Evolutionary conservation across 2,888 invertebrate genomes (phyloP).

Genomic region (Agrilus cyanescens): DNA sequence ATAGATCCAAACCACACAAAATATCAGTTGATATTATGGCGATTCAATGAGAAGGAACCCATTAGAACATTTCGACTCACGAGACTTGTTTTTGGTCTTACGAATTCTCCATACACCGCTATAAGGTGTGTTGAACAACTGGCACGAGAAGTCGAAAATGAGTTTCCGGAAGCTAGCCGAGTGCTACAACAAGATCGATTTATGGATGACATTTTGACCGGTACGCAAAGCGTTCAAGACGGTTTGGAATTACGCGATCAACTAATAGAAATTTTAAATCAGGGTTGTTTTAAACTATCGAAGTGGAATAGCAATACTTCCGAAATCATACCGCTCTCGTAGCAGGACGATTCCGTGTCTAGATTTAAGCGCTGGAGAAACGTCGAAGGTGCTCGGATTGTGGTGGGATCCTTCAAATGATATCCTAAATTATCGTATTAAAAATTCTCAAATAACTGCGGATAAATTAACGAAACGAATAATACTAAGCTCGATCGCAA

Average conservation of each 20-base stretch:
- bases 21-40: background rate
- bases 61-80: conserved; percentile 3
- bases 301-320: background rate
- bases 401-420: no score
- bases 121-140: conserved; percentile 8
- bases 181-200: conserved; percentile 13
- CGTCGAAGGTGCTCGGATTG: no score
- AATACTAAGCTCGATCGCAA: conserved; percentile 1
- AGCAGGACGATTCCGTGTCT: no score
- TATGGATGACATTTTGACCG: conserved; percentile 12
- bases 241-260: background rate
- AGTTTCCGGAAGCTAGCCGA: conserved; percentile 2
- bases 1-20: no score
- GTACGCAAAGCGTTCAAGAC: conserved; percentile 6
- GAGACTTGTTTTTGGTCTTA: conserved; percentile 7
- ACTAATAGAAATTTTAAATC: conserved; percentile 1
- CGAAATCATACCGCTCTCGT: no score
- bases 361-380: no score
- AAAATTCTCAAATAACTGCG: conserved; percentile 4
- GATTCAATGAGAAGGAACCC: background rate
- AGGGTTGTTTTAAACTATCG: conserved; percentile 4
- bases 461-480: conserved; percentile 2
- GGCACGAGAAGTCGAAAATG: conserved; percentile 1
- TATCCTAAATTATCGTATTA: conserved; percentile 8
- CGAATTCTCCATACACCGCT: conserved; percentile 4